Conservation (phyloP, 2,113 vertebrate genomes). For the Pterocles orientalis region DNA sequence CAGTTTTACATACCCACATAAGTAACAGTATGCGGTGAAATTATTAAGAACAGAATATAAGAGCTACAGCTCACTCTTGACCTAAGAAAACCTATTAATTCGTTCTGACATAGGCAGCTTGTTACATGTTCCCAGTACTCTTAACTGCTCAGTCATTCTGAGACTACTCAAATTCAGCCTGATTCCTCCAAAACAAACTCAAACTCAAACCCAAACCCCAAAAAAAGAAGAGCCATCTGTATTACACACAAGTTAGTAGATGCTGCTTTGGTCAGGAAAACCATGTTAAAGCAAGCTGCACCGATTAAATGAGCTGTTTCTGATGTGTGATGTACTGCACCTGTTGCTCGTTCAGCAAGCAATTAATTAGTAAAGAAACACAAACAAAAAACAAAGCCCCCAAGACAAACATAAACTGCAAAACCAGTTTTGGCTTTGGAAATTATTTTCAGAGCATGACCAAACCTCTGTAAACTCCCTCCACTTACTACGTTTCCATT, state of each 20-base stretch:
- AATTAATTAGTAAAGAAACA: background rate
- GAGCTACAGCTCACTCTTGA: background rate
- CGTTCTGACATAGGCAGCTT: background rate
- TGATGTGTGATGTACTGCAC: background rate
- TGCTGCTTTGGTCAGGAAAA: background rate
- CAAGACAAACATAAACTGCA: background rate
- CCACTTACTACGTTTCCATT: background rate
- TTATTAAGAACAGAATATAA: background rate
- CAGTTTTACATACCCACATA: background rate
- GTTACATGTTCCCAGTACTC: background rate
- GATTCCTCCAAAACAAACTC: background rate
- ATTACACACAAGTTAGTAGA: background rate
- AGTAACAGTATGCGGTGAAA: background rate
- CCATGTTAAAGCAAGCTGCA: background rate
- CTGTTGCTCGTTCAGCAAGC: background rate
- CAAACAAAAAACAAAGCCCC: background rate
- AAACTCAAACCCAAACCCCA: too few species aligned
- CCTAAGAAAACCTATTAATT: background rate
- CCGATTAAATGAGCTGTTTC: background rate
- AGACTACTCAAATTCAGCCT: background rate
- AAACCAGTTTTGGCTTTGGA: background rate
- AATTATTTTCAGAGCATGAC: background rate
- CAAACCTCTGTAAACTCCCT: background rate
- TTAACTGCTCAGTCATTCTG: background rate
- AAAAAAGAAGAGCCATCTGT: background rate